Evolutionary conservation across 2,113 vertebrate species (phyloP), one percentile per base, ranked within the genome.

Genomic region (Sander vitreus): DNA sequence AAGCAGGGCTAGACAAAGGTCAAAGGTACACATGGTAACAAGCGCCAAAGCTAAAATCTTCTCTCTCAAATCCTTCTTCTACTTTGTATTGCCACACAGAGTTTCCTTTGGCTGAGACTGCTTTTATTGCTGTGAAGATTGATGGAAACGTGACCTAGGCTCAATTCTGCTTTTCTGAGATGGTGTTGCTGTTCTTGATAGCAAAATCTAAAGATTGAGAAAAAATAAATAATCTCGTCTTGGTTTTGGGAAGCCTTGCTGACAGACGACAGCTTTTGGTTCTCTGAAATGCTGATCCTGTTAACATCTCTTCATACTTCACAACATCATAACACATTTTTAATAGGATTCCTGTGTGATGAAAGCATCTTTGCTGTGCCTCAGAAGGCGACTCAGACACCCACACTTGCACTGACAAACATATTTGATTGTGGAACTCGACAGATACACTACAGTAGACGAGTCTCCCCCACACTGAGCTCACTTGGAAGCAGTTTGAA

Each of bases 371-470:
- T 48, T 18, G 65, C 48, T 27, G 53, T 63, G 68, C 65, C 43
- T 80, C 57, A 60, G 45, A 67, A 48, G 23, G 43, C 76, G 73
- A 13, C 69, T 77, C 7, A 83, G 39, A 76, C 73, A 7, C 72
- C 80, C 76, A 75, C 71, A 3, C 50, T 13, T 72, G 27, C 23
- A 2, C 54, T 45, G 67, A 87, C 47, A 74, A 69, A 48, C n/a
- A 76, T 60, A 62, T 76, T 54, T 72, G 69, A 53, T 16, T 10
- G 59, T 36, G 53, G 67, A 73, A 25, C 53, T 57, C 3, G 57
- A 62, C 39, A 74, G 75, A 88, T 72, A 25, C 80, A 69, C 23
- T 3, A 33, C 78, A 69, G 19, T 2, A 3, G 54, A 73, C 23
- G 1, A 7, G 54, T 68, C 62, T 69, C 36, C 80, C 70, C 65